These are phyloP conservation scores for Brachymystax lenok DNA, from an alignment of 2,797 vertebrate species.

Conservation along the genomic window DNA sequence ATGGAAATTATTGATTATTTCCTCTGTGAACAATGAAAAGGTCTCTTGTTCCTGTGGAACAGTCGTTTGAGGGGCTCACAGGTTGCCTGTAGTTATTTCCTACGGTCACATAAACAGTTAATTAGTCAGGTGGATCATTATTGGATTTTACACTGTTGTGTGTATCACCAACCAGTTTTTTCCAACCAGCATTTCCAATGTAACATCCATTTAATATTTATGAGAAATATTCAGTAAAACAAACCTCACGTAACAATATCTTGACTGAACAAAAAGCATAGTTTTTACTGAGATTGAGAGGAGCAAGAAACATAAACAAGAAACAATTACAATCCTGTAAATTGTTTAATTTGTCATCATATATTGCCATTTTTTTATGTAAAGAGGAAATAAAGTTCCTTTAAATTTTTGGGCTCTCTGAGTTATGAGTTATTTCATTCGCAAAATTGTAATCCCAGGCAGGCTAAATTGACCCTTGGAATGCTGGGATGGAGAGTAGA, in stretches of 20 bases:
- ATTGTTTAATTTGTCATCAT: background rate
- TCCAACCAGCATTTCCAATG: background rate
- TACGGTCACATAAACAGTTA: constrained; percentile 33
- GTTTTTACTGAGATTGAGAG: background rate
- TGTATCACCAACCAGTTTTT: background rate
- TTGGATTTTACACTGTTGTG: constrained; percentile 53
- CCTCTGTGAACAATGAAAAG: constrained; percentile 56
- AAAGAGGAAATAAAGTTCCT: background rate
- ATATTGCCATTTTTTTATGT: constrained; percentile 24
- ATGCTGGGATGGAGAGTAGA: constrained; percentile 41
- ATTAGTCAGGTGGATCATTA: constrained; percentile 67
- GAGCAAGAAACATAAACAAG: background rate
- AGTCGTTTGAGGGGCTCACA: constrained; percentile 44
- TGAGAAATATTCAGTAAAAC: background rate
- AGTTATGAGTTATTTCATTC: constrained; percentile 13
- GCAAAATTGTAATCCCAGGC: constrained; percentile 19
- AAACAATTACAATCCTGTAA: background rate
- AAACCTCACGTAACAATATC: background rate
- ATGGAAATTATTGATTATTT: constrained; percentile 91
- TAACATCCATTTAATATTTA: background rate
- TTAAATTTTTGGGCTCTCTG: too few relatives aligned
- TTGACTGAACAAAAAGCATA: background rate
- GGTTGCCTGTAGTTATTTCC: constrained; percentile 48
- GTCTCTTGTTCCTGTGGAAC: constrained; percentile 81
- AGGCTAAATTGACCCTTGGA: constrained; percentile 46